These are phyloP conservation scores for Heliconius himera DNA, from an alignment of 1,140 invertebrate species.

Conservation along the genomic window DNA sequence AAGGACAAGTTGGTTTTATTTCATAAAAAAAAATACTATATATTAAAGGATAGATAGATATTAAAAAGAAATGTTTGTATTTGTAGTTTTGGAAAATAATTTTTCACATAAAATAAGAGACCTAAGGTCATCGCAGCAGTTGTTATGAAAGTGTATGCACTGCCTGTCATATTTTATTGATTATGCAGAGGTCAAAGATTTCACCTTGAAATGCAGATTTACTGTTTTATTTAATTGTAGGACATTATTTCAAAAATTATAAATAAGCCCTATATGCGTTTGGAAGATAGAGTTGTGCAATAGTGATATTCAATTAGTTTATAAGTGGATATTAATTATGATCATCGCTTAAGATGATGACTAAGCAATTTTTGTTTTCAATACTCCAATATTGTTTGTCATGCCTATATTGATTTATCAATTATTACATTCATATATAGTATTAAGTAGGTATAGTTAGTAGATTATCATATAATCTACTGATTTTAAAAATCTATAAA, in stretches of 20 bases:
- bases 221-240: constrained; percentile 22
- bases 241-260: constrained; percentile 5
- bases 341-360: constrained; percentile 8
- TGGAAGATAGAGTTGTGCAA: neutral
- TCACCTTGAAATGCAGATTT: constrained; percentile 53
- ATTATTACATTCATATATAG: neutral
- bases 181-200: constrained; percentile 54
- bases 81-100: neutral
- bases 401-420: neutral
- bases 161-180: constrained; percentile 37
- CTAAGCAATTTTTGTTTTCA: constrained; percentile 23
- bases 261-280: neutral
- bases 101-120: neutral
- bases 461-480: constrained; percentile 5
- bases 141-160: constrained; percentile 17
- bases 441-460: neutral
- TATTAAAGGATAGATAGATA: neutral
- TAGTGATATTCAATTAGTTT: constrained; percentile 7
- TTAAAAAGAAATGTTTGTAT: constrained; percentile 1
- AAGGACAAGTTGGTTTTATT: constrained; percentile 48
- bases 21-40: neutral
- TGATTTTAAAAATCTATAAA: neutral
- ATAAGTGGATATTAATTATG: constrained; percentile 12
- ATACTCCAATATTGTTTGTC: constrained; percentile 14
- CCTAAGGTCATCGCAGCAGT: constrained; percentile 1